phyloP scores from a whole-genome alignment of 2,797 vertebrate species.

The Rallus crepitans region DNA sequence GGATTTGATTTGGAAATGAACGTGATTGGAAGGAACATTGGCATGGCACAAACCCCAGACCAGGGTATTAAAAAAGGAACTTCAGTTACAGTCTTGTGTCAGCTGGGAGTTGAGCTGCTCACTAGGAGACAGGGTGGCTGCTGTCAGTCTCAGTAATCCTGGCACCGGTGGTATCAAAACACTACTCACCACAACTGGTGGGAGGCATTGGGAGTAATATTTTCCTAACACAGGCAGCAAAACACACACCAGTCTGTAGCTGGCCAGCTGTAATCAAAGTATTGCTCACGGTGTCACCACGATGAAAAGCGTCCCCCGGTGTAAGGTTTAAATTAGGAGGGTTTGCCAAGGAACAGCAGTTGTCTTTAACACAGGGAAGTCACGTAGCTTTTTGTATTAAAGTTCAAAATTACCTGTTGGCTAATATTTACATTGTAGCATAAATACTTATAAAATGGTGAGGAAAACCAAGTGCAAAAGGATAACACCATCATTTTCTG shows the following conservation, averaged over 20 bases:
- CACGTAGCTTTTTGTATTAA: not conserved
- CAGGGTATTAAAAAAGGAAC: not conserved
- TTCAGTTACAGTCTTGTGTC: not conserved
- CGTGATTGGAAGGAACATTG: not conserved
- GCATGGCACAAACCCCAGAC: not conserved
- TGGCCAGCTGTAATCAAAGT: not conserved
- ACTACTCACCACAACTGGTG: not conserved
- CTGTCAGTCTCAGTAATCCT: not conserved
- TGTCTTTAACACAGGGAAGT: slow-evolving; percentile 15
- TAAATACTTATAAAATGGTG: slow-evolving; percentile 68
- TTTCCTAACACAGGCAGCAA: not conserved
- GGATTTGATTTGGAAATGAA: not conserved
- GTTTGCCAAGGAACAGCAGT: not conserved
- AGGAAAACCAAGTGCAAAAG: slow-evolving; percentile 71
- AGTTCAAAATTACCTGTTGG: slow-evolving; percentile 21
- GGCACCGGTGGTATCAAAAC: not conserved
- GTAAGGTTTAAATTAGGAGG: not conserved
- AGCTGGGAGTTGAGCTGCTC: not conserved
- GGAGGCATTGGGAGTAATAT: not conserved
- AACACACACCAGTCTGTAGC: not conserved
- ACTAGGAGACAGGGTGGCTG: not conserved
- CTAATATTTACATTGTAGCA: slow-evolving; percentile 68
- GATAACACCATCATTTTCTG: slow-evolving; percentile 51
- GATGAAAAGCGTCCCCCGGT: not conserved
- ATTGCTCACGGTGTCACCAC: slow-evolving; percentile 1